Base-by-base conservation (phyloP, 2,113 vertebrate species). In the Campylomormyrus tamandua region DNA sequence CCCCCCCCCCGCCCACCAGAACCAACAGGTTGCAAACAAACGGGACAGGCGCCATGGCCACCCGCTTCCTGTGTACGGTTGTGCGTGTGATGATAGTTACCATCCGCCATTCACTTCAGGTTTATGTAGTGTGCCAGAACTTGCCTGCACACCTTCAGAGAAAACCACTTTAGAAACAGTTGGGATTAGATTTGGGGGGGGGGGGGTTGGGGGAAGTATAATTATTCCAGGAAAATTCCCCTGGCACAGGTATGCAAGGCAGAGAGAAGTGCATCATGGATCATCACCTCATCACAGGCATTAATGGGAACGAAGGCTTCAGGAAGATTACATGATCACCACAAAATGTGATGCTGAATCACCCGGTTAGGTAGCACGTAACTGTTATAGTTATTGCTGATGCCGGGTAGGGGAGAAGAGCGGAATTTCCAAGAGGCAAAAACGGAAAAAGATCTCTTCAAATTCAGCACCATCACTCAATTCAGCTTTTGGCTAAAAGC, bases 41-140 rank as follows among this genome's bases (percentile, higher is more conserved):
- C 87, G 58, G 91, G 88, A 92, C 91, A 17, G 24, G 90, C 5
- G 87, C 45, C 35, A 62, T 1, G 39, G 42, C 83, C 48, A 56
- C 31, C 92, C 92, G 87, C 85, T 49, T 88, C 94, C 94, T 94
- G 85, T 66, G 87, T 83, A 19, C 48, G 42, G 89, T 45, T 83
- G 90, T 62, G 62, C 70, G 87, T 80, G 52, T 42, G 58, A 56
- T 27, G 89, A 27, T 21, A 70, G 62, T 62, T 87, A 35, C 39
- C 45, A 53, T 39, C 7, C 52, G n/a, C 46, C 46, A 35, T 42
- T 77, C 27, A 84, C 66, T 27, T 70, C 21, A 15, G 48, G 42
- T 17, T 35, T 31, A 5, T 87, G 45, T 1, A 48, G 45, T 24
- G 7, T 48, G 35, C 45, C 9, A 84, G 42, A 4, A 48, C 35